phyloP scores from a whole-genome alignment of 2,113 vertebrate species.

The Ariopsis seemanni region DNA sequence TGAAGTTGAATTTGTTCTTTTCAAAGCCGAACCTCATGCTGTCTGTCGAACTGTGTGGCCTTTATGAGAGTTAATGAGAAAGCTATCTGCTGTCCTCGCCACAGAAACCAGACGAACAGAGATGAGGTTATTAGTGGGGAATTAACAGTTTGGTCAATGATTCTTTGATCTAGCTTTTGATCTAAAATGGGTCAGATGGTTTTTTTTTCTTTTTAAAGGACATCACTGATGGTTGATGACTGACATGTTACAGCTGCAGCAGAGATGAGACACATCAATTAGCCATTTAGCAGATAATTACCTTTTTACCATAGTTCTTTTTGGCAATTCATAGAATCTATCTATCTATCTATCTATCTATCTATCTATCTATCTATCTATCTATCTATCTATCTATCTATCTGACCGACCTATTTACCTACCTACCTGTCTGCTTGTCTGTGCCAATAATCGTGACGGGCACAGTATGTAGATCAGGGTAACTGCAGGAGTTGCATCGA shows the following conservation, averaged over 20 bases:
- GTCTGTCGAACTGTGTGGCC: neutral
- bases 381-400: neutral
- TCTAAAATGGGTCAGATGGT: neutral
- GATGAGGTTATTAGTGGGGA: conserved; percentile 3
- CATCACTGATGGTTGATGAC: neutral
- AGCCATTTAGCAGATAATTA: conserved; percentile 5
- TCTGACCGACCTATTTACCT: neutral
- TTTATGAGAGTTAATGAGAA: conserved; percentile 17
- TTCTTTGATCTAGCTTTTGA: conserved; percentile 25
- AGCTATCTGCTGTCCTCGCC: neutral
- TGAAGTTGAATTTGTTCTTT: conserved; percentile 11
- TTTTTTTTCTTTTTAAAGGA: conserved; percentile 4
- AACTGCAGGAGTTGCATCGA: too few relatives aligned
- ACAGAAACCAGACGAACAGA: neutral
- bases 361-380: neutral
- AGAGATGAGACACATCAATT: neutral
- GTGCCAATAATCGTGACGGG: too few relatives aligned
- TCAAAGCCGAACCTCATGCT: neutral
- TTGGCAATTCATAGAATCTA: neutral
- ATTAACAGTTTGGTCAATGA: conserved; percentile 6
- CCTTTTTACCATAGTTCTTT: neutral
- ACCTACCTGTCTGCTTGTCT: neutral
- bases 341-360: neutral
- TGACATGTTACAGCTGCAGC: neutral
- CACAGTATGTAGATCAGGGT: too few relatives aligned